Conservation (phyloP, 2,797 vertebrate species). For the Podarcis lilfordi region DNA sequence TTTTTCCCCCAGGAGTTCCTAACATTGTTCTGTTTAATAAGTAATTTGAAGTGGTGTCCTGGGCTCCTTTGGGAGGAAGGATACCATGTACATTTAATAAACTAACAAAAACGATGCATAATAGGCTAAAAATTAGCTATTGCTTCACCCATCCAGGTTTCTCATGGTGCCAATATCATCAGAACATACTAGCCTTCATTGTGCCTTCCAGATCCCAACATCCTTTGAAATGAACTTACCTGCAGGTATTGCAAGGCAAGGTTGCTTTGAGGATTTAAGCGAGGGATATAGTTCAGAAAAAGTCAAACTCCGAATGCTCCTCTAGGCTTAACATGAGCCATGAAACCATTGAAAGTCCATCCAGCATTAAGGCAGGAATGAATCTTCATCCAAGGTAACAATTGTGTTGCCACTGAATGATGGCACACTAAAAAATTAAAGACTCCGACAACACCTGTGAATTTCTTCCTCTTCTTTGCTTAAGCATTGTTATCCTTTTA, state of each 20-base stretch:
- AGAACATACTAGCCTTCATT: not conserved
- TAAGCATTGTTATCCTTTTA: constrained; percentile 55
- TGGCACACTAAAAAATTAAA: constrained; percentile 59
- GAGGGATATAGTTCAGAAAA: constrained; percentile 8
- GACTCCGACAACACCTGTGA: constrained; percentile 57
- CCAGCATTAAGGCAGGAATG: constrained; percentile 37
- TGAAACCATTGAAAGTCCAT: constrained; percentile 34
- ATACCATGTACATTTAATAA: no score
- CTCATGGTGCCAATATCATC: not conserved
- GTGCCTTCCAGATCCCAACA: not conserved
- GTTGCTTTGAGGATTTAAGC: not conserved
- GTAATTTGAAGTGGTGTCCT: not conserved
- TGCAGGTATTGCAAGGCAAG: not conserved
- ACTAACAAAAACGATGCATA: not conserved
- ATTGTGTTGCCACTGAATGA: constrained; percentile 41
- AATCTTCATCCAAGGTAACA: constrained; percentile 63
- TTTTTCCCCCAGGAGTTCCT: not conserved
- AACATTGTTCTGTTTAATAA: not conserved
- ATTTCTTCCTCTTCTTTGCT: constrained; percentile 41
- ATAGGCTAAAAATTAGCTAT: not conserved
- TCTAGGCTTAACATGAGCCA: constrained; percentile 13
- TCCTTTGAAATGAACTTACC: not conserved
- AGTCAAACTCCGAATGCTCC: constrained; percentile 13
- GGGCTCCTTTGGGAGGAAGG: no score
- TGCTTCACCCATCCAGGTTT: not conserved